These are phyloP conservation scores for Gavialis gangeticus DNA, from an alignment of 2,113 vertebrate genomes.

Conservation along the genomic window DNA sequence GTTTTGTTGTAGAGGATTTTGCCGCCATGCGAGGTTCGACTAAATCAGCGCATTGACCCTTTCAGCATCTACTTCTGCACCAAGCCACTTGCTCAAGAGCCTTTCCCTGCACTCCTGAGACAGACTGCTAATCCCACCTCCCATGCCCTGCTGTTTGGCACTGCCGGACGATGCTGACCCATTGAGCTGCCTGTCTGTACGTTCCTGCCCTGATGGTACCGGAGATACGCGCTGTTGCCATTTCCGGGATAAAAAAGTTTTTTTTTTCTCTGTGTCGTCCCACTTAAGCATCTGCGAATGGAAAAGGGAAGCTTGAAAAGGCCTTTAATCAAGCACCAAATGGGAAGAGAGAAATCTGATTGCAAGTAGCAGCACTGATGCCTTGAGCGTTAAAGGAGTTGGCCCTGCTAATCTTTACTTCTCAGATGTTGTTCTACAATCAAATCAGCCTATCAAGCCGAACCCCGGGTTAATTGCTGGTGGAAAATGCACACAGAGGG, in stretches of 20 bases:
- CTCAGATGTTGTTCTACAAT: constrained; percentile 56
- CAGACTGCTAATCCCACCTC: background rate
- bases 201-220: fast-evolving
- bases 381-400: constrained; percentile 15
- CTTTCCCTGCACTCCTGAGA: background rate
- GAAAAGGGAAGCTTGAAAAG: constrained; percentile 39
- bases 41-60: constrained; percentile 69
- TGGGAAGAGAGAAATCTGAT: constrained; percentile 54
- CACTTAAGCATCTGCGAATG: constrained; percentile 28
- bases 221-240: background rate
- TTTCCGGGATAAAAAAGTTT: background rate
- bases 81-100: background rate
- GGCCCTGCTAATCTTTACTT: constrained; percentile 40
- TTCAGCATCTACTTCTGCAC: constrained; percentile 45
- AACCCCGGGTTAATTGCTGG: constrained; percentile 64
- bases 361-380: constrained; percentile 14
- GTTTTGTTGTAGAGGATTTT: constrained; percentile 63
- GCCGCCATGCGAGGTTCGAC: constrained; percentile 42
- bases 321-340: constrained; percentile 41
- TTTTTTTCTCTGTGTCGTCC: background rate
- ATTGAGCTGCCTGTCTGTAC: background rate
- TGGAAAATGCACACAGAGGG: background rate
- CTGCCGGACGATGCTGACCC: no score
- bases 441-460: constrained; percentile 55
- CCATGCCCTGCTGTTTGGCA: background rate